phyloP scores from a whole-genome alignment of 64 coral and sea anemone genomes.

The Orbicella faveolata region DNA sequence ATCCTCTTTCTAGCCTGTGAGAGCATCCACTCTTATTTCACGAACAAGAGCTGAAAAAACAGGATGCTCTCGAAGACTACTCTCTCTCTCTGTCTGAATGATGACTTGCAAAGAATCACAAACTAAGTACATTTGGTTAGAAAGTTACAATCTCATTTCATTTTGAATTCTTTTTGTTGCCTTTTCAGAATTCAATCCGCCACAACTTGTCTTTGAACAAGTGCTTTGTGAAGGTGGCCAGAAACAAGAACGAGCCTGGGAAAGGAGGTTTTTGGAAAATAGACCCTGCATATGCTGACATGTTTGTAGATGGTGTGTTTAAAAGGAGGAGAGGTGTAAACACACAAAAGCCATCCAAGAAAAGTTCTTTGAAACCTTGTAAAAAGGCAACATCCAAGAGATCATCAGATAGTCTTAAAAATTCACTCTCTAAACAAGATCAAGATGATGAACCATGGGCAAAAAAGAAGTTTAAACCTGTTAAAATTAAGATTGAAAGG shows the following conservation, averaged over 20 bases:
- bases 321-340: constrained; percentile 85
- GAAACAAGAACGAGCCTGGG: constrained; percentile 91
- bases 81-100: too few relatives aligned
- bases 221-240: constrained; percentile 93
- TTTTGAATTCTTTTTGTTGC: neutral
- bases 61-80: too few relatives aligned
- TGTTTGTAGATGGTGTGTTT: constrained; percentile 99
- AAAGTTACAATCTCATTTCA: too few relatives aligned
- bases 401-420: constrained; percentile 20
- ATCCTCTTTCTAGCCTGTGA: too few relatives aligned
- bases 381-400: constrained; percentile 57
- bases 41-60: too few relatives aligned
- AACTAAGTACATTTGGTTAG: too few relatives aligned
- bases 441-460: constrained; percentile 28
- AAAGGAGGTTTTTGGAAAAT: constrained; percentile 98
- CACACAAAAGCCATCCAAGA: constrained; percentile 85
- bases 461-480: constrained; percentile 56
- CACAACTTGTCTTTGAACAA: constrained; percentile 99
- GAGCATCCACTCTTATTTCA: too few relatives aligned
- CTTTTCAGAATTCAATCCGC: constrained; percentile 89
- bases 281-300: constrained; percentile 91
- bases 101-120: too few relatives aligned
- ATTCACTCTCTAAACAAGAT: neutral
- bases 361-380: constrained; percentile 48
- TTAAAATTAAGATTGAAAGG: constrained; percentile 48